A percentile compares a stretch with the other conserved stretches of the same genome.
phyloP scores from a whole-genome alignment of 2,888 invertebrate species.

The Copidosoma aretas region DNA sequence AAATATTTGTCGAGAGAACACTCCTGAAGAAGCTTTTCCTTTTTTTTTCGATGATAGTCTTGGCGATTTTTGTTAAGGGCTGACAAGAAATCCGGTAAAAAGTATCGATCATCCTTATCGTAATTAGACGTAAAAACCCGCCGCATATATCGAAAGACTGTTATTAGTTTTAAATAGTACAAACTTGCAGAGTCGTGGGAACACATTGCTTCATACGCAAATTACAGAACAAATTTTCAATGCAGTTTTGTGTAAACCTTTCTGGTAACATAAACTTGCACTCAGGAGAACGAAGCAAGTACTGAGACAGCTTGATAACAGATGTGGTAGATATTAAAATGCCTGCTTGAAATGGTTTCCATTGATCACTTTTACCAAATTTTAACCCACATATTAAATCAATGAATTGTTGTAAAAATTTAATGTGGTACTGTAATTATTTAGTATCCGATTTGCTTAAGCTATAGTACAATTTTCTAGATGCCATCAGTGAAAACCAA shows the following conservation, averaged over 20 bases:
- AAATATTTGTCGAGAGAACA: too few relatives aligned
- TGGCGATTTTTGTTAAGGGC: background rate
- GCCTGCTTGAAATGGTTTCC: constrained; percentile 13
- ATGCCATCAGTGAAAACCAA: background rate
- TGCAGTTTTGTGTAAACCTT: constrained; percentile 17
- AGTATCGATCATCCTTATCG: constrained; percentile 24
- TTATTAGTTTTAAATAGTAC: constrained; percentile 23
- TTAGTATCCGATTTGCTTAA: background rate
- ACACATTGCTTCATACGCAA: constrained; percentile 11
- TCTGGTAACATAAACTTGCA: background rate
- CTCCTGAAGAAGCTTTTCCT: too few relatives aligned
- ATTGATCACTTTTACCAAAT: background rate
- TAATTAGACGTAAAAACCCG: constrained; percentile 17
- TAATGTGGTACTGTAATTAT: constrained; percentile 8
- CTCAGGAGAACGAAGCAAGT: background rate
- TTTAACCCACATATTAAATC: background rate
- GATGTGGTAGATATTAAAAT: constrained; percentile 6
- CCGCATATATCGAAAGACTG: constrained; percentile 24
- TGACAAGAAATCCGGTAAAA: constrained; percentile 19
- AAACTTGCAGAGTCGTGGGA: constrained; percentile 23
- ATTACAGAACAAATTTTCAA: constrained; percentile 31
- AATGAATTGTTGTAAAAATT: constrained; percentile 35
- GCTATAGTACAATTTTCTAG: background rate
- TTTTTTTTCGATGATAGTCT: too few relatives aligned
- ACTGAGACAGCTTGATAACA: constrained; percentile 2